Evolutionary conservation across 2,888 invertebrate species (phyloP).

Genomic region (Harpalus rubripes): DNA sequence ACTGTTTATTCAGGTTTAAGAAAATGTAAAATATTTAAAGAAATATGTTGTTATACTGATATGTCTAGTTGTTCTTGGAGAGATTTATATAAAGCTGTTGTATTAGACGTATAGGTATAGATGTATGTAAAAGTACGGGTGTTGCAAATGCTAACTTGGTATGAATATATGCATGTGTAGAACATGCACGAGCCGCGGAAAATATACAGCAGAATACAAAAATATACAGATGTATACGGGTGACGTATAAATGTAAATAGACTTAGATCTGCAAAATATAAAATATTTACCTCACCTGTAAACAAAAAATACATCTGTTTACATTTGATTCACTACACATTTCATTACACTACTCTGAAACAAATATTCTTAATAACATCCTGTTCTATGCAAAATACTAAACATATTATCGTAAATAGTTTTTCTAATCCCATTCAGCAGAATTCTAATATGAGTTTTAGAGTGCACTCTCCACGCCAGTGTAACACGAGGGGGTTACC

Average conservation of each 20-base stretch:
- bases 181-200: constrained; percentile 20
- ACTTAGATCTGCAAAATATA: constrained; percentile 34
- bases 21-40: too few relatives aligned
- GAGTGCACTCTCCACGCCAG: too few relatives aligned
- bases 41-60: too few relatives aligned
- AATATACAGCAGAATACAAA: constrained; percentile 36
- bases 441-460: too few relatives aligned
- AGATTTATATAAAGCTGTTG: neutral
- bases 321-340: neutral
- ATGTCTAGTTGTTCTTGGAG: too few relatives aligned
- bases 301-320: constrained; percentile 32
- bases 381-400: too few relatives aligned
- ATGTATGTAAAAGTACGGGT: neutral
- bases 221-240: constrained; percentile 38
- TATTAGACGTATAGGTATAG: neutral
- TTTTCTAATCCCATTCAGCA: too few relatives aligned
- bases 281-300: constrained; percentile 33
- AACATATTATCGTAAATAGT: too few relatives aligned
- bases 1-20: too few relatives aligned
- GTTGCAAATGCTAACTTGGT: constrained; percentile 2
- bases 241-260: constrained; percentile 48
- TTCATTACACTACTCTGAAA: neutral
- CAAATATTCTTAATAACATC: too few relatives aligned
- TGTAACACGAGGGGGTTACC: too few relatives aligned
- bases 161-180: constrained; percentile 34